Evolutionary conservation across 2,888 invertebrate species (phyloP), one percentile per base, ranked within the genome.

Genomic region (Autographa pulchrina): DNA sequence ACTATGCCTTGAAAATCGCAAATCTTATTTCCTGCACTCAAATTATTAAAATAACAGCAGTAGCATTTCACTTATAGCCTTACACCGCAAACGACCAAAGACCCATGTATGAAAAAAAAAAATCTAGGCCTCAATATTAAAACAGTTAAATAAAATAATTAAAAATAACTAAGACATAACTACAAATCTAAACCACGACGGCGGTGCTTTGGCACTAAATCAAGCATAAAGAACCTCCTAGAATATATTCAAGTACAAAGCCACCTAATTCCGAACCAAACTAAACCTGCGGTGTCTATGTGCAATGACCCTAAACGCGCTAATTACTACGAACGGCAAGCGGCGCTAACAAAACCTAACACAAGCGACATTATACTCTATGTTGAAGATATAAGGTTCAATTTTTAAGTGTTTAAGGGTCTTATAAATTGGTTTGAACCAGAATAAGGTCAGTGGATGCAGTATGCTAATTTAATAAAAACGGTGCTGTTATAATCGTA

Each of bases 391-490:
- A 66, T 79, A 86, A 74, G 66, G 75, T 68, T 8, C 20, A 60
- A 58, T 54, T 60, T 69, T 0, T 41, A 18, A 0, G 4, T 14
- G 11, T 11, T 2, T 11, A 54, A 1, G 38, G 60, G 5, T 32
- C 58, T 67, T 16, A n/a, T 71, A 52, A 67, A 18, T 63, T 80
- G 71, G 74, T 70, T 58, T 62, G 31, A 11, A 35, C 52, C 38
- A 64, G 68, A 91, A 88, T 85, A 84, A 83, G 91, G 92, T 87
- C 90, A 89, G 81, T 75, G 77, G 78, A 84, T 90, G 89, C 89
- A 89, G 81, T 85, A 88, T 88, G 90, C 85, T 92, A 91, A 92
- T 92, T 91, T 85, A 89, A 92, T 92, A 89, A 92, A 90, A 90
- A 86, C 77, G 77, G 70, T 70, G 78, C 70, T 78, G 75, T 74